Evolutionary conservation across 2,797 vertebrate species (phyloP), one percentile per base, ranked within the genome.

Genomic region (Helicolenus hilgendorfi): DNA sequence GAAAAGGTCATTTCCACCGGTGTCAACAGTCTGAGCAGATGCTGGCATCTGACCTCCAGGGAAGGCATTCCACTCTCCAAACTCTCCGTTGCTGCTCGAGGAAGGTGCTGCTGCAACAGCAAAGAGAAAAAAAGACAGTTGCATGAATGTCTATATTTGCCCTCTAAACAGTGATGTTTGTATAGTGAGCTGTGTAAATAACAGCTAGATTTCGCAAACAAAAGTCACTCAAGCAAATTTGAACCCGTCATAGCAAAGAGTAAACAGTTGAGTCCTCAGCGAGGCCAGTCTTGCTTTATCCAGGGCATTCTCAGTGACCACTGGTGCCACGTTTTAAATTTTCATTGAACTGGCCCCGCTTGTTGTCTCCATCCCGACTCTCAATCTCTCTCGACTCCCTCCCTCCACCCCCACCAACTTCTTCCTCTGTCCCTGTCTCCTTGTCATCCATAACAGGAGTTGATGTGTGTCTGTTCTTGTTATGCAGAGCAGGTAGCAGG

Each of bases 61-160:
- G 96, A 99, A 99, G 93, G 98, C 97, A 89, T 98, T 98, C 99
- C 99, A 99, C 81, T 99, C 98, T 77, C 99, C 99, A 89, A 99
- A 99, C 24, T 99, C 98, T 95, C 97, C 98, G 73, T 98, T 98
- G 84, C 97, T 97, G 96, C 95, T 97, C 53, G 98, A 71, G 89
- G 96, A 90, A 90, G 97, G 89, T 87, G 95, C 97, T 97, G 92
- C 69, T 71, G 89, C 78, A 69, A 76, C 76, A 75, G 59, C 11
- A 83, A 71, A 85, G 65, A 83, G 67, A 89, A 82, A 69, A 86
- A 86, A 55, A 29, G 26, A 81, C 4, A 53, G 36, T 33, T 53
- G 59, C 1, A 15, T 72, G 7, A 79, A 62, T 55, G 60, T 65
- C 31, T 71, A 5, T 60, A 41, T 73, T 79, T 68, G 4, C 14